Evolutionary conservation across 2,113 vertebrate species (phyloP).

Genomic region (Salminus brasiliensis): DNA sequence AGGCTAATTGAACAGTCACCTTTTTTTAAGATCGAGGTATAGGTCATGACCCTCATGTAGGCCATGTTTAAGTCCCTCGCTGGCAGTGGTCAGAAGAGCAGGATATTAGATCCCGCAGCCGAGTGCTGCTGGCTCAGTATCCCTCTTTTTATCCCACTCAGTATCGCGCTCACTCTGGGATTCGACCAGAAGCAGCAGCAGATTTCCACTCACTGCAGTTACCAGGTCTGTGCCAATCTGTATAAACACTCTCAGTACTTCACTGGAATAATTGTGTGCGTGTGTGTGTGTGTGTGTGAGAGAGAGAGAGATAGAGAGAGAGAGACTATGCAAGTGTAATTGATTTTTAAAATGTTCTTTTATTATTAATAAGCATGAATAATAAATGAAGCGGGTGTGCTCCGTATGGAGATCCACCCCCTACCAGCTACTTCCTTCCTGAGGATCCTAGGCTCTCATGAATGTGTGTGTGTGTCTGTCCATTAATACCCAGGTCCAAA

Average conservation of each 20-base stretch:
- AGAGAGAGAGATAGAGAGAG: too few relatives aligned
- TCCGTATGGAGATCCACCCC: slow-evolving; percentile 63
- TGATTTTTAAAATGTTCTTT: slow-evolving; percentile 49
- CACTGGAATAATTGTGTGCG: neutral
- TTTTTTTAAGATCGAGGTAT: too few relatives aligned
- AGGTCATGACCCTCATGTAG: neutral
- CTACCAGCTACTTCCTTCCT: slow-evolving; percentile 77
- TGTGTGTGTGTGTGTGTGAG: slow-evolving; percentile 34
- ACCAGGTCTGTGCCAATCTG: neutral
- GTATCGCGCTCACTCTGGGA: neutral
- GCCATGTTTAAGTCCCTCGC: neutral
- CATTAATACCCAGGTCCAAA: neutral
- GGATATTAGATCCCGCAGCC: neutral
- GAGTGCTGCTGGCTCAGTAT: neutral
- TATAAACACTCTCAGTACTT: neutral
- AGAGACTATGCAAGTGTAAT: slow-evolving; percentile 14
- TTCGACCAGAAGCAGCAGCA: neutral
- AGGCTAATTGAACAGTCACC: too few relatives aligned
- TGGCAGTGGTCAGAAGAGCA: neutral
- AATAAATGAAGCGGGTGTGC: slow-evolving; percentile 72
- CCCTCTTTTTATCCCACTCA: too few relatives aligned
- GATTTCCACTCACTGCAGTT: slow-evolving; percentile 9
- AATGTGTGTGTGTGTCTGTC: slow-evolving; percentile 17
- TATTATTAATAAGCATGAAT: slow-evolving; percentile 82
- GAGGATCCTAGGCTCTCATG: slow-evolving; percentile 58